Percentiles rank a stretch among this genome's conserved stretches.
phyloP scores from a whole-genome alignment of 2,113 vertebrate genomes.

The Hypomesus transpacificus region DNA sequence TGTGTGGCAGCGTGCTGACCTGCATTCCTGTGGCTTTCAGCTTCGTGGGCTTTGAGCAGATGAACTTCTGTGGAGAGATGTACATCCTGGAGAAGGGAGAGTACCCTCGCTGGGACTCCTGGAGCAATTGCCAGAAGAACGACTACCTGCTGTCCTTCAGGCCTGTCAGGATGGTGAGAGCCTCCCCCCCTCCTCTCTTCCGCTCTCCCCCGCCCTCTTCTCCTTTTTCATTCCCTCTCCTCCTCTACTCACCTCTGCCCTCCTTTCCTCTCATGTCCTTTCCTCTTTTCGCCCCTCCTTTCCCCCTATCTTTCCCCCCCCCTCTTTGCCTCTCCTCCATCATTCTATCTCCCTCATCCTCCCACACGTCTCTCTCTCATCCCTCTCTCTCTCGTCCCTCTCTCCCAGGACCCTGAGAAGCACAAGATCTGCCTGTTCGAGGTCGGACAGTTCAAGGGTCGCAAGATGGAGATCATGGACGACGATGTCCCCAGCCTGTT shows the following conservation, averaged over 20 bases:
- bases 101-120: constrained; percentile 80
- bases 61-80: constrained; percentile 81
- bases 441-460: constrained; percentile 79
- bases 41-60: constrained; percentile 78
- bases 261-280: neutral
- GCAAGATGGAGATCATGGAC: constrained; percentile 84
- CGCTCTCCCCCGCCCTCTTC: neutral
- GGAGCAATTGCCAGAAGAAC: constrained; percentile 79
- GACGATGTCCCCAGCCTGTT: constrained; percentile 78
- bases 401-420: constrained; percentile 74
- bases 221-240: neutral
- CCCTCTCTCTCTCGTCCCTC: neutral
- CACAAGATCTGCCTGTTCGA: constrained; percentile 83
- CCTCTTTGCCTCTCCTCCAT: neutral
- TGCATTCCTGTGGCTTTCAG: constrained; percentile 43
- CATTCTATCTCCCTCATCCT: neutral
- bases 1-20: neutral
- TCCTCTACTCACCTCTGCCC: neutral
- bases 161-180: constrained; percentile 74
- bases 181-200: neutral
- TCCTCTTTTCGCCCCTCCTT: neutral
- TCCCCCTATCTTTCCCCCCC: neutral
- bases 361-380: neutral
- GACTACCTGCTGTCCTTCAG: constrained; percentile 82
- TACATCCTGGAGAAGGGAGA: constrained; percentile 82